Evolutionary conservation across 2,113 vertebrate species (phyloP).

Genomic region (Rhea pennata): DNA sequence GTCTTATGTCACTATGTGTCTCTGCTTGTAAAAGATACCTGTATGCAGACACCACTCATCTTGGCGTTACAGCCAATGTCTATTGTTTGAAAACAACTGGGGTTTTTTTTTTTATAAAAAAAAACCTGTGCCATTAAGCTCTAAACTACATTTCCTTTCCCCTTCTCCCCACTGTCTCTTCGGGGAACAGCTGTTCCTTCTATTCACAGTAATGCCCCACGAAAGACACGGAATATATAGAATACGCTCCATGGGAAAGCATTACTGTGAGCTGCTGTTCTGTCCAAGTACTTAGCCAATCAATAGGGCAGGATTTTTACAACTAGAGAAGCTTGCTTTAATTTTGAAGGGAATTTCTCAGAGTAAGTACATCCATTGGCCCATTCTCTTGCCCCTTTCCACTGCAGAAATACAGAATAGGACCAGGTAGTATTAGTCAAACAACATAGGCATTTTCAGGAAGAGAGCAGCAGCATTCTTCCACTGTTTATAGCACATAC

Average conservation of each 20-base stretch:
- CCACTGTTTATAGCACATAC: neutral
- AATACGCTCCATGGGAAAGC: neutral
- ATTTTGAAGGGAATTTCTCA: neutral
- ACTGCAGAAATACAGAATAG: neutral
- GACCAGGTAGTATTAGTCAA: neutral
- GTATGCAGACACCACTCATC: neutral
- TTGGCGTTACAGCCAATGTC: neutral
- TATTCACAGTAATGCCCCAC: neutral
- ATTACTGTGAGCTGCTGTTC: neutral
- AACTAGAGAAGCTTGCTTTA: neutral
- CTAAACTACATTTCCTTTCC: neutral
- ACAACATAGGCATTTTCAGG: neutral
- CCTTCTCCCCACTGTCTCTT: neutral
- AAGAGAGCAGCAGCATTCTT: neutral
- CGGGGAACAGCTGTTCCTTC: neutral
- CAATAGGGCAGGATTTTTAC: neutral
- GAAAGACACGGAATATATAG: neutral
- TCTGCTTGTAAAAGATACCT: neutral
- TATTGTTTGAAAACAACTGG: neutral
- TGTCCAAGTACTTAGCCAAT: neutral
- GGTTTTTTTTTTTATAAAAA: neutral
- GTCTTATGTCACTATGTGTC: neutral
- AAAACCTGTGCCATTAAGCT: neutral
- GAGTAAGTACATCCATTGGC: neutral
- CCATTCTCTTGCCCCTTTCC: neutral